Evolutionary conservation across 2,113 vertebrate species (phyloP).

Genomic region (Psittacus erithacus): DNA sequence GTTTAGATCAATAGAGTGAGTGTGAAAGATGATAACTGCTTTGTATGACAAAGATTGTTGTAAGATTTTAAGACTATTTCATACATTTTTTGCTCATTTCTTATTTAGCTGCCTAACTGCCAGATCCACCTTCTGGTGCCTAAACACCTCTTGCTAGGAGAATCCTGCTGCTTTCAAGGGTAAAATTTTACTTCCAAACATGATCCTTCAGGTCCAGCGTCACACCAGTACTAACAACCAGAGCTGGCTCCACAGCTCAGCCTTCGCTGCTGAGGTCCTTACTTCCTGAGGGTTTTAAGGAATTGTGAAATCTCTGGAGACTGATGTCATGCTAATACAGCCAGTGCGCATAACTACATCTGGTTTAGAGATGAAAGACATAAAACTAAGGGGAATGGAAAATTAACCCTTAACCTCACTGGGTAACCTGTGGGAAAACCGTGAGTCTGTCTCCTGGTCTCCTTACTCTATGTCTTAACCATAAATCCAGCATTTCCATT

Average conservation of each 20-base stretch:
- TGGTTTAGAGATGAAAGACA: neutral
- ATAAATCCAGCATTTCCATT: neutral
- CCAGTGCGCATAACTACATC: neutral
- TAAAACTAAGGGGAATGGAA: neutral
- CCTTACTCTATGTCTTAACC: neutral
- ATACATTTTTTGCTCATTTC: neutral
- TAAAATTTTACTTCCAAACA: neutral
- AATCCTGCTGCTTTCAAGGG: neutral
- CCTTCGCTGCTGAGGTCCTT: neutral
- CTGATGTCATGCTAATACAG: neutral
- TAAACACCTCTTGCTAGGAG: neutral
- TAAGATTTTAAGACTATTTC: neutral
- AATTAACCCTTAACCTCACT: neutral
- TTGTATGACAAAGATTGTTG: neutral
- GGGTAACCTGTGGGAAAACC: neutral
- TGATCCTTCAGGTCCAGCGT: neutral
- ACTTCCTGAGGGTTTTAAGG: neutral
- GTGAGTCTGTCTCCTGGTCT: neutral
- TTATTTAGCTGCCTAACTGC: neutral
- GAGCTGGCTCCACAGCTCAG: neutral
- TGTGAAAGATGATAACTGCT: neutral
- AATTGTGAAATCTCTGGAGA: neutral
- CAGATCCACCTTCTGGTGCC: neutral
- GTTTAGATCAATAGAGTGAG: neutral
- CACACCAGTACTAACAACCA: neutral